phyloP scores from a whole-genome alignment of 2,888 invertebrate genomes.

The Patella pellucida region DNA sequence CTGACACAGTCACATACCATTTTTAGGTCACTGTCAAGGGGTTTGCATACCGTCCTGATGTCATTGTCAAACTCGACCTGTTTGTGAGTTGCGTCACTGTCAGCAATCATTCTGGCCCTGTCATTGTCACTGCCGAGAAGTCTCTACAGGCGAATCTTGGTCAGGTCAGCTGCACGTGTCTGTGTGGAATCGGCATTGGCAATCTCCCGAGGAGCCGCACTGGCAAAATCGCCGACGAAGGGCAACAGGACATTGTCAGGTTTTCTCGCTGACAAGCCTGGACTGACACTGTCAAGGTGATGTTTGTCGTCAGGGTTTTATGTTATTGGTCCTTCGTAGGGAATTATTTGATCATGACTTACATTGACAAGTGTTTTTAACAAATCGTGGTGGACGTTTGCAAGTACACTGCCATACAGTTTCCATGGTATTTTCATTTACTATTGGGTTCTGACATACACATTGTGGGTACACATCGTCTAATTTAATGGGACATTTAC shows the following conservation, averaged over 20 bases:
- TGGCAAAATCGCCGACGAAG: conserved; percentile 11
- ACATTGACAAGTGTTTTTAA: conserved; percentile 31
- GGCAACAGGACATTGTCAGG: conserved; percentile 38
- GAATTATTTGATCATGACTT: conserved; percentile 21
- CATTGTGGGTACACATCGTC: conserved; percentile 22
- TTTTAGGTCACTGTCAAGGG: not conserved
- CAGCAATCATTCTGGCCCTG: conserved; percentile 20
- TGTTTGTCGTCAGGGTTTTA: conserved; percentile 21
- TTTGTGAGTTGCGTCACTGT: conserved; percentile 13
- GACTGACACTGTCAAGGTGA: conserved; percentile 36
- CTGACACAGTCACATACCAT: conserved; percentile 28
- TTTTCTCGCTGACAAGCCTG: conserved; percentile 15
- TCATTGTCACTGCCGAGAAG: conserved; percentile 32
- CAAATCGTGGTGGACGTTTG: conserved; percentile 21
- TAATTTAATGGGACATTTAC: conserved; percentile 24
- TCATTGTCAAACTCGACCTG: no score
- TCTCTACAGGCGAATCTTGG: no score
- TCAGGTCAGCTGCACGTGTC: not conserved
- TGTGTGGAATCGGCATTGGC: not conserved
- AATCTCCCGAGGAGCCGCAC: not conserved
- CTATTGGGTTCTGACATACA: not conserved
- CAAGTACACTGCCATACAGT: conserved; percentile 24
- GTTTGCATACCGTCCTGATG: not conserved
- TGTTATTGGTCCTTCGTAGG: not conserved
- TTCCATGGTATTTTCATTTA: not conserved